Percentiles rank a stretch among this genome's conserved stretches.
Conservation (phyloP, 2,888 invertebrate species). For the Lithophane semibrunnea region DNA sequence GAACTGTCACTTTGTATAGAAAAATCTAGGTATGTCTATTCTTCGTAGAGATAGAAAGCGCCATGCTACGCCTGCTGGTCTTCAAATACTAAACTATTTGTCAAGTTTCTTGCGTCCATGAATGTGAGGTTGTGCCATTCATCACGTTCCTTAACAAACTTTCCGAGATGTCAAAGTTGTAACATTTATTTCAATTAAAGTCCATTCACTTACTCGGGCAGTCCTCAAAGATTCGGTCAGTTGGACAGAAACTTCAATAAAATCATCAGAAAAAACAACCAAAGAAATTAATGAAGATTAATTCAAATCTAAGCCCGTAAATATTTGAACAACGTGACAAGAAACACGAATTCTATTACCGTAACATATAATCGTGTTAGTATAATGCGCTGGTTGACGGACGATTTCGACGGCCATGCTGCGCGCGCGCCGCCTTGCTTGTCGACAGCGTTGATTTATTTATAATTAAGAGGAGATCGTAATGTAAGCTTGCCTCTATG, state of each 20-base stretch:
- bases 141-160: conserved; percentile 1
- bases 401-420: conserved; percentile 33
- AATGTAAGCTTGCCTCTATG: conserved; percentile 41
- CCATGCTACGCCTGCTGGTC: too few species aligned
- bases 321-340: conserved; percentile 44
- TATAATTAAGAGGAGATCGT: conserved; percentile 50
- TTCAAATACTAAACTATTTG: too few species aligned
- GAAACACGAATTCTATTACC: conserved; percentile 54
- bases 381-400: conserved; percentile 49
- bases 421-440: conserved; percentile 27
- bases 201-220: background rate
- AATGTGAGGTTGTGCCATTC: background rate
- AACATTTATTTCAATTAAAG: conserved; percentile 25
- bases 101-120: background rate
- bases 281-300: conserved; percentile 6
- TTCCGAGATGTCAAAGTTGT: background rate
- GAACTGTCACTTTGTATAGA: too few species aligned
- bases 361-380: conserved; percentile 42
- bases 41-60: too few species aligned
- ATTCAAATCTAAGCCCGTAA: conserved; percentile 30
- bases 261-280: background rate
- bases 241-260: background rate
- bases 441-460: conserved; percentile 56
- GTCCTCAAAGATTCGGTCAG: background rate
- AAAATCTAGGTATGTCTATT: too few species aligned